Percentiles rank a stretch among this genome's conserved stretches.
These are phyloP conservation scores for Myotis findleyi DNA, from an alignment of 2,797 vertebrate species.

Conservation along the genomic window DNA sequence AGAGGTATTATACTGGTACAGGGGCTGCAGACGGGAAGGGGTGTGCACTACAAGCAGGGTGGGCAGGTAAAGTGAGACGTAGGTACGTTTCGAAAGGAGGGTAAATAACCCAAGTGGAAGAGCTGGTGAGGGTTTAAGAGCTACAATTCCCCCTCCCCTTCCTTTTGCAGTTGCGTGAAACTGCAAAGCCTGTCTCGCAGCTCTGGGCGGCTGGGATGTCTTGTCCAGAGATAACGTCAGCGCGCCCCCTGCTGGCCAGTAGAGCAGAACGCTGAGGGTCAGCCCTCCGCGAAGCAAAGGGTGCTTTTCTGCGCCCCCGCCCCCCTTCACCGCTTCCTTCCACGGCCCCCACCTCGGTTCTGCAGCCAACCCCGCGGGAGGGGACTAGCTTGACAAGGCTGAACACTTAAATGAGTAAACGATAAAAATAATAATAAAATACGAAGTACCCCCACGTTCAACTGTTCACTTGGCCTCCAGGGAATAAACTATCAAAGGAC, in stretches of 20 bases:
- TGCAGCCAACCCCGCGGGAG: neutral
- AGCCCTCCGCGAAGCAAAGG: neutral
- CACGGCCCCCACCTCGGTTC: neutral
- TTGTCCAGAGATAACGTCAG: constrained; percentile 88
- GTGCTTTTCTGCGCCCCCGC: neutral
- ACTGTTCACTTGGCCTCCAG: constrained; percentile 16
- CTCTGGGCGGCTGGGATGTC: neutral
- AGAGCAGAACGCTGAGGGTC: constrained; percentile 38
- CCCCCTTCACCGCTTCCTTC: neutral
- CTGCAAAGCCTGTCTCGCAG: constrained; percentile 42
- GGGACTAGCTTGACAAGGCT: constrained; percentile 66
- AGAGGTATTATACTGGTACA: constrained; percentile 44
- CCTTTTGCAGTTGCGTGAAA: constrained; percentile 69
- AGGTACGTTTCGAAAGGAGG: constrained; percentile 88
- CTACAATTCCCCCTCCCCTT: constrained; percentile 49
- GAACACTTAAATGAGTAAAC: constrained; percentile 69
- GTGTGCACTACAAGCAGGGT: constrained; percentile 73
- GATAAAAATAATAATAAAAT: constrained; percentile 65
- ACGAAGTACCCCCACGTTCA: neutral
- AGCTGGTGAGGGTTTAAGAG: constrained; percentile 81
- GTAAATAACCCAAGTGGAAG: constrained; percentile 86
- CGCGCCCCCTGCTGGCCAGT: constrained; percentile 94
- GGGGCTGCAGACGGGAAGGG: neutral
- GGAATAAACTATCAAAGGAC: neutral
- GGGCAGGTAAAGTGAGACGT: constrained; percentile 86